phyloP scores from a whole-genome alignment of 1,140 invertebrate species.

The Popillia japonica region DNA sequence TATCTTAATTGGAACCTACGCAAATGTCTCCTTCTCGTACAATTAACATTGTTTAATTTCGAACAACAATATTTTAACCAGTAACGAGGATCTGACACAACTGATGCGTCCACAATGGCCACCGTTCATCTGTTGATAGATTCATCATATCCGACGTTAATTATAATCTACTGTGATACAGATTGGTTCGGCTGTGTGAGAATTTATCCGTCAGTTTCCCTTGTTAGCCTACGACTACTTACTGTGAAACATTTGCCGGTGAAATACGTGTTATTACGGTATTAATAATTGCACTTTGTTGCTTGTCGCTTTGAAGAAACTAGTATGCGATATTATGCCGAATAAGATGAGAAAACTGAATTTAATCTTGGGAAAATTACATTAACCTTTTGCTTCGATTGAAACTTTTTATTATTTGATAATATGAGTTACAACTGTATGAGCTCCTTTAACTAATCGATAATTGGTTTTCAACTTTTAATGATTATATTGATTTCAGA shows the following conservation, averaged over 20 bases:
- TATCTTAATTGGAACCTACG: not conserved
- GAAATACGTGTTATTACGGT: conserved; percentile 1
- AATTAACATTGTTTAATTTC: conserved; percentile 9
- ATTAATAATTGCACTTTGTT: not conserved
- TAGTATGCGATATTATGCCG: too few species aligned
- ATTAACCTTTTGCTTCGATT: too few species aligned
- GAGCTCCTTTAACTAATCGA: too few species aligned
- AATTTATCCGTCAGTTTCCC: conserved; percentile 22
- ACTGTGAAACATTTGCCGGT: not conserved
- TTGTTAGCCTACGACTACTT: not conserved
- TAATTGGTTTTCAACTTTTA: too few species aligned
- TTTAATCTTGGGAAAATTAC: too few species aligned
- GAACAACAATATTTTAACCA: not conserved
- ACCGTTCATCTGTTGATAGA: conserved; percentile 26
- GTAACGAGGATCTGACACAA: conserved; percentile 20
- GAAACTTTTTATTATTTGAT: too few species aligned
- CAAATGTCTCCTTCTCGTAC: not conserved
- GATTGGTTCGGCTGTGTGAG: not conserved
- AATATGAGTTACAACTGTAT: too few species aligned
- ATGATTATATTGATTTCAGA: too few species aligned
- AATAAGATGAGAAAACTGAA: too few species aligned
- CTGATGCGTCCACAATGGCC: conserved; percentile 14
- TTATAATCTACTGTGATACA: conserved; percentile 22
- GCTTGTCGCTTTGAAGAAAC: not conserved
- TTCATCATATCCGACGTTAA: conserved; percentile 27